Conservation (phyloP, 2,888 invertebrate genomes). For the Schizotus pectinicornis region DNA sequence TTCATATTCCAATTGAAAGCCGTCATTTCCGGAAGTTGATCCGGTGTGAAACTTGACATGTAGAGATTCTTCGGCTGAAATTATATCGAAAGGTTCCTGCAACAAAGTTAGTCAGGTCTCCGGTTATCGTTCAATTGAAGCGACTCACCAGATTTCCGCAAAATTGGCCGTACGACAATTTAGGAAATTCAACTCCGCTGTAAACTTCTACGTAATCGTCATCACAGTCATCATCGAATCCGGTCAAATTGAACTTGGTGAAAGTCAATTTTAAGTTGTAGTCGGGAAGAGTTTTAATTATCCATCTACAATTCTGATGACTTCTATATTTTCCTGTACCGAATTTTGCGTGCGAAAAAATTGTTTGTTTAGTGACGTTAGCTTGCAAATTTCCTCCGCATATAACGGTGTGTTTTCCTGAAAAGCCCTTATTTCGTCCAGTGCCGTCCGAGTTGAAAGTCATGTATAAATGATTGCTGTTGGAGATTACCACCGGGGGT, state of each 20-base stretch:
- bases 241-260: conserved; percentile 88
- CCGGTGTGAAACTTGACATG: conserved; percentile 90
- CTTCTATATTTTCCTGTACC: conserved; percentile 91
- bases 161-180: conserved; percentile 80
- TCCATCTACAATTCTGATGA: conserved; percentile 93
- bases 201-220: conserved; percentile 95
- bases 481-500: conserved; percentile 86
- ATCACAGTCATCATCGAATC: conserved; percentile 82
- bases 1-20: conserved; percentile 90
- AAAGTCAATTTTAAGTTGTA: conserved; percentile 86
- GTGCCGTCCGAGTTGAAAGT: conserved; percentile 95
- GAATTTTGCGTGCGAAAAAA: conserved; percentile 95
- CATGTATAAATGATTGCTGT: conserved; percentile 90
- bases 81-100: conserved; percentile 88
- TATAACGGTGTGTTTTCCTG: conserved; percentile 91
- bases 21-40: conserved; percentile 88
- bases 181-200: conserved; percentile 87
- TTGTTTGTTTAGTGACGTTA: conserved; percentile 74
- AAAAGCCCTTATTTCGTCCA: conserved; percentile 93
- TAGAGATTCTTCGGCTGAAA: conserved; percentile 85
- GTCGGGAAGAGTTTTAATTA: conserved; percentile 83
- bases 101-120: conserved; percentile 35
- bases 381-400: conserved; percentile 93
- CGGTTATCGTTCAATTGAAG: not conserved
- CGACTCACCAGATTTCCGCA: conserved; percentile 69